Evolutionary conservation across 1,140 invertebrate species (phyloP).

Genomic region (Galendromus occidentalis): DNA sequence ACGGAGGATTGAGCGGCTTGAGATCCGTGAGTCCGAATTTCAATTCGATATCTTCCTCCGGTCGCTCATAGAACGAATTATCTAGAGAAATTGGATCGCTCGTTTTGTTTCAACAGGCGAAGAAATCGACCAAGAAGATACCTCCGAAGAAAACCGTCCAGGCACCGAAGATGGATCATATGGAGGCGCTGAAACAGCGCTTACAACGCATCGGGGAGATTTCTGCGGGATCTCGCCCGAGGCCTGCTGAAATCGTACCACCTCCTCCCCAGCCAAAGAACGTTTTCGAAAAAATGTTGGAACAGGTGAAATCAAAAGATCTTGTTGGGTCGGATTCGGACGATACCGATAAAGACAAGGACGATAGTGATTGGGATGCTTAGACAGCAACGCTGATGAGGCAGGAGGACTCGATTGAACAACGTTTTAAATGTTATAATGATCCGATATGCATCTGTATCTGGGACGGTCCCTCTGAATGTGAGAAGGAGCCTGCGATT

Average conservation of each 20-base stretch:
- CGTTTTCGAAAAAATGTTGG: background rate
- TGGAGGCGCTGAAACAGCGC: background rate
- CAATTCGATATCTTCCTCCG: background rate
- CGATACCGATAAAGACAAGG: background rate
- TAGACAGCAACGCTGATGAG: no score
- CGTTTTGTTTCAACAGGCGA: background rate
- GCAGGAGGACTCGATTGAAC: no score
- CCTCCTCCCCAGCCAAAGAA: no score
- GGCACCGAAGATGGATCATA: background rate
- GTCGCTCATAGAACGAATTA: no score
- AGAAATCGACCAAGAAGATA: background rate
- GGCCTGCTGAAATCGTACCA: no score
- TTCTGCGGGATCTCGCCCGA: background rate
- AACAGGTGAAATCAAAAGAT: background rate
- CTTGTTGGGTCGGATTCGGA: background rate
- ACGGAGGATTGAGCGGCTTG: background rate
- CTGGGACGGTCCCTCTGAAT: no score
- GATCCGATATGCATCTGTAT: no score
- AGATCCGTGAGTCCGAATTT: background rate
- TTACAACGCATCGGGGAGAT: background rate
- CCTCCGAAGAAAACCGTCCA: background rate
- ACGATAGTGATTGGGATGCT: background rate
- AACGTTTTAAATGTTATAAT: no score
- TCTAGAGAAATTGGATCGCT: no score
- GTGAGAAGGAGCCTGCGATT: no score